phyloP scores from a whole-genome alignment of 2,113 vertebrate genomes.

The Callaeas wilsoni region DNA sequence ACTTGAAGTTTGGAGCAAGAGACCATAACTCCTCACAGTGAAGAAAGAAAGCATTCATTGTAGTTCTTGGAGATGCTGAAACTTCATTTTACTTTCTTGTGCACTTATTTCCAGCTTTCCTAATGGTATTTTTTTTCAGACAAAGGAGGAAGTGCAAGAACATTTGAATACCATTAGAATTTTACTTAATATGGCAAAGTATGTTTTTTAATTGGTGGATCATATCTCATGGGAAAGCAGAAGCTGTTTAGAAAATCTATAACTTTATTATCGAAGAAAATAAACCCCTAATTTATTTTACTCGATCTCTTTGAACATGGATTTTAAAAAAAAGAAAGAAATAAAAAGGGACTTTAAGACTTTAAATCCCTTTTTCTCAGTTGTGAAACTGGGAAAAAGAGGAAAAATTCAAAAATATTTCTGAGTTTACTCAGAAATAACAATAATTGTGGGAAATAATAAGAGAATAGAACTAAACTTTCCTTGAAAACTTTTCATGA shows the following conservation, averaged over 20 bases:
- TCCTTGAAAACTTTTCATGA: background rate
- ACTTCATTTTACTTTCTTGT: background rate
- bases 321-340: background rate
- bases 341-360: background rate
- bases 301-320: accelerated
- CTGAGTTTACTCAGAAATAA: background rate
- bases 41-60: background rate
- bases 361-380: background rate
- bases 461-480: background rate
- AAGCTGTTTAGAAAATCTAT: background rate
- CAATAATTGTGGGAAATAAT: background rate
- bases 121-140: background rate
- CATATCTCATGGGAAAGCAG: background rate
- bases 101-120: background rate
- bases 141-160: background rate
- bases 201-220: background rate
- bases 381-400: background rate
- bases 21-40: background rate
- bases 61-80: background rate
- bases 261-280: background rate
- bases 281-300: background rate
- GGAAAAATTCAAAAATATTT: background rate
- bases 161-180: background rate
- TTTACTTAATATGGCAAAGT: background rate
- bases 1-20: background rate